These are phyloP conservation scores for Atherinomorus stipes DNA, from an alignment of 2,113 vertebrate species.

Conservation along the genomic window DNA sequence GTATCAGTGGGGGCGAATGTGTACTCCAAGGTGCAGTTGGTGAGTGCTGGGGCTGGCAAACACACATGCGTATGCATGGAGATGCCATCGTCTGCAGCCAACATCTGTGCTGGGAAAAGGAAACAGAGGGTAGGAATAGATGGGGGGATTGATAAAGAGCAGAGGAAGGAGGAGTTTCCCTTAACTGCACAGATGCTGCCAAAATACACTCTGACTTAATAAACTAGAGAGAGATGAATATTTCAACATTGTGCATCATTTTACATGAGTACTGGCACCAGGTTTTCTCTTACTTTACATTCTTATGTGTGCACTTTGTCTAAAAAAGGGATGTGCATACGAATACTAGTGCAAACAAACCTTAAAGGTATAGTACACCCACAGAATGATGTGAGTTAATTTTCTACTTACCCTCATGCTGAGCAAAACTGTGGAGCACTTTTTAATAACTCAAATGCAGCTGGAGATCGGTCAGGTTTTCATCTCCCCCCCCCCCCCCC, in stretches of 20 bases:
- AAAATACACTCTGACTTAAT: conserved; percentile 39
- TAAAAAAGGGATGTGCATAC: not conserved
- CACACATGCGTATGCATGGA: not conserved
- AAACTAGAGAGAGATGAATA: conserved; percentile 28
- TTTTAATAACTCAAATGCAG: no score
- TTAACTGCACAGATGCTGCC: conserved; percentile 18
- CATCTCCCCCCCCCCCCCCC: no score
- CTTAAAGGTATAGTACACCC: no score
- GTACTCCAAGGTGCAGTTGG: not conserved
- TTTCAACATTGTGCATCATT: conserved; percentile 13
- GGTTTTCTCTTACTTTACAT: not conserved
- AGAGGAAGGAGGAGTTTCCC: not conserved
- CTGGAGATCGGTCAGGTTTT: no score
- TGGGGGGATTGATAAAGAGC: not conserved
- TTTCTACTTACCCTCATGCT: no score
- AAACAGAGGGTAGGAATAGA: not conserved
- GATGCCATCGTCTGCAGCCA: conserved; percentile 30
- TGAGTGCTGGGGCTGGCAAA: conserved; percentile 9
- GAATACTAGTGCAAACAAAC: not conserved
- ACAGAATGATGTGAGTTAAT: no score
- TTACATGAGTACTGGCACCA: not conserved
- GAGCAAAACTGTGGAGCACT: no score
- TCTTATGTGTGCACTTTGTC: not conserved
- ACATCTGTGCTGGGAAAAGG: conserved; percentile 40
- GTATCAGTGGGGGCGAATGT: not conserved